Evolutionary conservation across 2,113 vertebrate genomes (phyloP), one percentile per base, ranked within the genome.

Genomic region (Turnix velox): DNA sequence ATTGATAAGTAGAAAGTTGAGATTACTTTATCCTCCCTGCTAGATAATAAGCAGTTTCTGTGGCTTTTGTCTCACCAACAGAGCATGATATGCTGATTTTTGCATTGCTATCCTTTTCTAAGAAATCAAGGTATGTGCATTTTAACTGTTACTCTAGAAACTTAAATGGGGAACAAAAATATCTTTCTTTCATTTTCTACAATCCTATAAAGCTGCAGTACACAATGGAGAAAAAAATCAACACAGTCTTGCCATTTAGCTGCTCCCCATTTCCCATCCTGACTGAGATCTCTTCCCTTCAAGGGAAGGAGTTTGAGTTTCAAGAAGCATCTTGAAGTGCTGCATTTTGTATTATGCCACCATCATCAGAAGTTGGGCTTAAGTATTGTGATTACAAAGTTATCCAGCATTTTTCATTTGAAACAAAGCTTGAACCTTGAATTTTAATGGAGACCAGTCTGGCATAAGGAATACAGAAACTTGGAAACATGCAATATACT

Each of bases 281-380:
- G 14, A 6, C 7, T 49, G 18, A 9, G 4, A 68, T 25, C 14
- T 72, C 31, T 22, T n/a, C n/a, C n/a, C n/a, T 27, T 63, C 68
- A 75, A 14, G 67, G 24, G 46, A 62, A 66, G 4, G 8, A 33
- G 15, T 20, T 85, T 67, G n/a, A n/a, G n/a, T n/a, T n/a, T n/a
- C n/a, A n/a, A n/a, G 1, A 68, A 9, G 1, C 10, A 33, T 18
- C 4, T 3, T 48, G n/a, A 84, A 59, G 6, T 0, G 3, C 2
- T 55, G 33, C 48, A 39, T 75, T 83, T 79, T 59, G 1, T 59
- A 20, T 51, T 83, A 83, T 76, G 22, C 9, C 18, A 86, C n/a
- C 7, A 39, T 23, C 10, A 59, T 7, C 25, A 46, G 18, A 46
- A 23, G 8, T 23, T 23, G 45, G 8, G 22, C 12, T 46, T 23